A percentile compares a stretch with the other conserved stretches of the same genome.
phyloP scores from a whole-genome alignment of 2,113 vertebrate species.

The Pangasianodon gigas region DNA sequence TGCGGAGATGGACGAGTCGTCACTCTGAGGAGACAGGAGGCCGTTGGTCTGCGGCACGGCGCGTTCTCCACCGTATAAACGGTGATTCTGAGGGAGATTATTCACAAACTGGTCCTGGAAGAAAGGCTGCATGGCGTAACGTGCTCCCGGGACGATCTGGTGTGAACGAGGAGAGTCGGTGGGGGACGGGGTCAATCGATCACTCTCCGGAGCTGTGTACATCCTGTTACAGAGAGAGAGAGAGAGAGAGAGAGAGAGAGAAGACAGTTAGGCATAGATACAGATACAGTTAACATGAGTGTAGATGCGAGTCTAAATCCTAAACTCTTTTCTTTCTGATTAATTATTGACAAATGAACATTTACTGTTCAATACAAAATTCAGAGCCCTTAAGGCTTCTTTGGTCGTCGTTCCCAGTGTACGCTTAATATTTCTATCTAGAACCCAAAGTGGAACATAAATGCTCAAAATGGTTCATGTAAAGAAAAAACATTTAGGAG shows the following conservation, averaged over 20 bases:
- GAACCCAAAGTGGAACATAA: not conserved
- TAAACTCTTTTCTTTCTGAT: not conserved
- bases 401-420: not conserved
- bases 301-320: not conserved
- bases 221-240: conserved; percentile 80
- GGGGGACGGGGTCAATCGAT: conserved; percentile 97
- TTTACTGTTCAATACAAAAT: not conserved
- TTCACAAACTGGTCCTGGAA: conserved; percentile 99
- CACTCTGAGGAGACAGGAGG: conserved; percentile 88
- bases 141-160: conserved; percentile 95
- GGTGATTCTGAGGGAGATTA: conserved; percentile 92
- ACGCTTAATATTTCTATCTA: not conserved
- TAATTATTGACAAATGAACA: not conserved
- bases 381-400: not conserved
- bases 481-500: not conserved
- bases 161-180: conserved; percentile 98
- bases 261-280: not conserved
- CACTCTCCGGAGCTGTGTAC: conserved; percentile 98
- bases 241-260: conserved; percentile 17
- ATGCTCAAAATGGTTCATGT: not conserved
- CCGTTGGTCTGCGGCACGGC: conserved; percentile 94
- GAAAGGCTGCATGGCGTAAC: conserved; percentile 95
- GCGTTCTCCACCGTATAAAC: conserved; percentile 92
- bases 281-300: not conserved
- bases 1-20: conserved; percentile 82